Evolutionary conservation across 1,140 invertebrate genomes (phyloP), one percentile per base, ranked within the genome.

Genomic region (Riptortus pedestris): DNA sequence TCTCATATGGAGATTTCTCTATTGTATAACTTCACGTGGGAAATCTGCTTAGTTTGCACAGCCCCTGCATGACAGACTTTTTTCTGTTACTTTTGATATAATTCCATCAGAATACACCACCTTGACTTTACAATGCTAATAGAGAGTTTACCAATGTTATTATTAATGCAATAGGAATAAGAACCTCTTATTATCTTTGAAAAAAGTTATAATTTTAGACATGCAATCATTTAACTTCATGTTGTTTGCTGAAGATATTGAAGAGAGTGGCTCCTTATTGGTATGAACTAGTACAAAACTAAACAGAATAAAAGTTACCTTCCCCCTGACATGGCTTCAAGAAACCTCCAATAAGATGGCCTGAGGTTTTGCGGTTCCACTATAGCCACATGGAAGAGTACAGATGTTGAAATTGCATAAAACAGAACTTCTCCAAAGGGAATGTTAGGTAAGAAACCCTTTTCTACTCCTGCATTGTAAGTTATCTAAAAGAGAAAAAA

Each of bases 331-430:
- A 91, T 75, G 67, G 79, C 81, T 63, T 84, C 79, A 29, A 93
- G 75, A 74, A 91, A 93, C 71, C 85, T 88, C 81, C 85, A 90
- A 73, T 93, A 93, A n/a, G 87, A 88, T 12, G 85, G 77, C 70
- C 89, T 79, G 45, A 93, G 73, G 71, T 84, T 85, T 65, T 86
- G 82, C 14, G 89, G 88, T 72, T 91, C 88, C 60, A 91, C 66
- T 27, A 91, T 81, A 67, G 86, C 88, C 43, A 82, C 83, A 76
- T 91, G 88, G 71, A 93, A 90, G 16, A 91, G 76, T 68, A 88
- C 73, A 24, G 87, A 85, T 9, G 88, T 91, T 66, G 87, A 87
- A 67, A 88, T 75, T 60, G 85, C 83, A 72, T 91, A 91, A n/a
- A 91, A 75, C 51, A 90, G 77, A 22, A 83, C 75, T 62, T 76